These are phyloP conservation scores for Lasioglossum marginatum DNA, from an alignment of 2,888 invertebrate genomes.

Conservation along the genomic window DNA sequence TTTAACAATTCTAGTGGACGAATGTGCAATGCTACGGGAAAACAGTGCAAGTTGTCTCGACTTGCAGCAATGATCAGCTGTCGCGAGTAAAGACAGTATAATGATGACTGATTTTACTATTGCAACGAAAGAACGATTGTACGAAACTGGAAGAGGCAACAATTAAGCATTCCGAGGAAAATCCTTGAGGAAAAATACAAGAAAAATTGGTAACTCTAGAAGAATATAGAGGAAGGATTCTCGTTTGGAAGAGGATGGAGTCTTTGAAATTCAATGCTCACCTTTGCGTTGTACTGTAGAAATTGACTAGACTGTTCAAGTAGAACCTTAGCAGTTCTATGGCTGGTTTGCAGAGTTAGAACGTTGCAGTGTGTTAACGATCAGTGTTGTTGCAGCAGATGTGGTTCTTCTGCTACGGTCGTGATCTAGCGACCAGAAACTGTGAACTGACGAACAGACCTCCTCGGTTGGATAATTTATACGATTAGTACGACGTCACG, in stretches of 20 bases:
- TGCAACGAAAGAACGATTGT: too few species aligned
- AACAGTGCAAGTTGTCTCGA: too few species aligned
- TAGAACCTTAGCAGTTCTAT: slow-evolving; percentile 73
- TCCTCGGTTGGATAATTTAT: slow-evolving; percentile 72
- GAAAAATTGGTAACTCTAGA: neutral
- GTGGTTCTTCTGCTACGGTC: slow-evolving; percentile 45
- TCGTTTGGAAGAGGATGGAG: neutral
- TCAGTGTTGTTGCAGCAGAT: neutral
- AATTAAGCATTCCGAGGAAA: too few species aligned
- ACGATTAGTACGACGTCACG: slow-evolving; percentile 68
- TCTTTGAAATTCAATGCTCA: slow-evolving; percentile 43
- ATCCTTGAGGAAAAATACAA: neutral
- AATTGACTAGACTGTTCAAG: slow-evolving; percentile 66
- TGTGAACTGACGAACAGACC: slow-evolving; percentile 68
- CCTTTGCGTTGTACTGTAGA: slow-evolving; percentile 67
- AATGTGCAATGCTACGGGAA: too few species aligned
- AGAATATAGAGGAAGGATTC: neutral
- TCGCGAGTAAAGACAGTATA: too few species aligned
- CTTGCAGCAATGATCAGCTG: too few species aligned
- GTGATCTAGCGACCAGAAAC: slow-evolving; percentile 48
- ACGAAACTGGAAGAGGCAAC: too few species aligned
- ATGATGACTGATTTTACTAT: too few species aligned
- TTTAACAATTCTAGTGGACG: too few species aligned
- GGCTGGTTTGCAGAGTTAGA: slow-evolving; percentile 21
- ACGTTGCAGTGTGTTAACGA: neutral